Evolutionary conservation across 2,888 invertebrate species (phyloP), one percentile per base, ranked within the genome.

Genomic region (Sylvicola fuscatus): DNA sequence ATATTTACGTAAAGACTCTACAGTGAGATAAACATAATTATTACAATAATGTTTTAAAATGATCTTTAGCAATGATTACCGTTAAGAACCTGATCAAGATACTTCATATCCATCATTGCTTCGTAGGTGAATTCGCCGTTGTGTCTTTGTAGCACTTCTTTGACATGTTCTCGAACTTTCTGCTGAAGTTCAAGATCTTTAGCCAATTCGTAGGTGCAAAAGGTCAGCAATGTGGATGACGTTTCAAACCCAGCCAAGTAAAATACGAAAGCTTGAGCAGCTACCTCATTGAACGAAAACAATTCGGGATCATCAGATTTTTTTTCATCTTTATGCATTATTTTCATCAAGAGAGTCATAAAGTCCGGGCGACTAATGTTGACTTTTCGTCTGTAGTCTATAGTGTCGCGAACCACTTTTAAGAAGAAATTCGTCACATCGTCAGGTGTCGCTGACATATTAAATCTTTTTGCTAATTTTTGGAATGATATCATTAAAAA

Each of bases 211-310:
- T 56, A 62, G 7, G 61, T 41, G 10, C 53, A 50, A 41, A 58
- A 61, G 14, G 55, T 53, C 38, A 60, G 47, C 1, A 55, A 52
- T 3, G 54, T 48, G 4, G 49, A 46, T 5, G 60, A 61, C 2
- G 64, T 62, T 45, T 64, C 64, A 38, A 53, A 62, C 6, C 65
- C 65, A 36, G 61, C 65, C 3, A 48, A 40, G 38, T 61, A 59
- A 39, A 69, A 64, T 6, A 60, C 46, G 10, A 63, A 51, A 27
- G 63, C 60, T 34, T 68, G 65, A 0, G 65, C 54, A 1, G 57
- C 49, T 2, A 66, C 43, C 14, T 65, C 43, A 3, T 58, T 50
- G 10, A 61, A 49, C 2, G 53, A 48, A 8, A 21, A 21, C 21
- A 21, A 21, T 21, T 21, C 7, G 12, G 16, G 3, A 34, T 33